Evolutionary conservation across 2,888 invertebrate genomes (phyloP).

Genomic region (Anthophora plumipes): DNA sequence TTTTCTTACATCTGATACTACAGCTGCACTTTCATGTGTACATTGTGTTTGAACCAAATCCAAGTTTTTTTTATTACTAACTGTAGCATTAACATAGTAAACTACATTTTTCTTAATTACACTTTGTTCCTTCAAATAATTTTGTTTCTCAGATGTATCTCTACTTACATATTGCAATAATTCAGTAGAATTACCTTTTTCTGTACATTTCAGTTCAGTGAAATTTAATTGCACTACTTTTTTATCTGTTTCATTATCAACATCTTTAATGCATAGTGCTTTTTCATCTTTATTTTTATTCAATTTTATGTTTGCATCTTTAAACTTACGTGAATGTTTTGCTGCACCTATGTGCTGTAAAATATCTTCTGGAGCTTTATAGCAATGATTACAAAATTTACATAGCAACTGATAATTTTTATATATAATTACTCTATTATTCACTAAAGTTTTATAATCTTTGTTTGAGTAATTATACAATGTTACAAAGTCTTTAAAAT

Average conservation of each 20-base stretch:
- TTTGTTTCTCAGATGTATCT: no score
- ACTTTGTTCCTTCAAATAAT: no score
- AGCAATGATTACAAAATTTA: not conserved
- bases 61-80: not conserved
- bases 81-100: not conserved
- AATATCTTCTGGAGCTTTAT: not conserved
- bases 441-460: not conserved
- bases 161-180: not conserved
- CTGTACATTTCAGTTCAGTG: not conserved
- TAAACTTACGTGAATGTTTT: not conserved
- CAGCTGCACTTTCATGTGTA: not conserved
- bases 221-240: not conserved
- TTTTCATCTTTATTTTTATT: not conserved
- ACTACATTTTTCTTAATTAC: no score
- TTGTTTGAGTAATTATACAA: not conserved
- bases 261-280: no score
- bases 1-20: not conserved
- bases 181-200: not conserved
- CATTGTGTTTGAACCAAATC: not conserved
- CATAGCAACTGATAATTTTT: not conserved
- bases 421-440: constrained; percentile 13
- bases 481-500: not conserved
- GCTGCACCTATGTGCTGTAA: not conserved
- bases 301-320: not conserved
- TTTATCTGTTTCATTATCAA: no score